Base-by-base conservation (phyloP, 2,113 vertebrate genomes). In the Uropsilus gracilis region DNA sequence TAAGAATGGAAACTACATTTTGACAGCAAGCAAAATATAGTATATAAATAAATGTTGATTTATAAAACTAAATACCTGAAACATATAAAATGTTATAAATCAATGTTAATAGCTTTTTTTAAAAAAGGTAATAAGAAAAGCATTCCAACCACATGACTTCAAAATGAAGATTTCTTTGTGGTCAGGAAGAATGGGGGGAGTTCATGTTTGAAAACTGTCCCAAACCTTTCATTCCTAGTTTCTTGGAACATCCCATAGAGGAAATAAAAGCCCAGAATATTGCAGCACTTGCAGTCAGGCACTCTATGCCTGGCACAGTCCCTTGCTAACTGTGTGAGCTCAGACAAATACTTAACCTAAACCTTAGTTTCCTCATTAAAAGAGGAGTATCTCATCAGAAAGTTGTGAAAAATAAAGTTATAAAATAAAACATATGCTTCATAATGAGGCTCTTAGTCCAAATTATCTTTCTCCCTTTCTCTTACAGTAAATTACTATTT, bases 331-430 rank as follows among this genome's bases (percentile, higher is more conserved):
- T 66, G 30, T 66, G 34, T 53, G 32, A 71, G 76, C 46, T 66
- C 61, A 34, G 17, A 91, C 46, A 92, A 89, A 17, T 37, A 91
- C 32, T 91, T 68, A 86, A 57, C 37, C 20, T 24, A 53, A 75
- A 68, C 92, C 55, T 90, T 64, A 1, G 22, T 55, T 91, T 93
- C 53, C 10, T 93, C 2, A 5, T 72, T 89, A 91, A 94, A 18
- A 66, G n/a, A 53, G 34, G 34, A 77, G 46, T 50, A 57, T 82
- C 83, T 94, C 63, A 89, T 71, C 44, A 93, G 44, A 95, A 94
- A 91, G 50, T 64, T 55, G 34, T 64, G 22, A 72, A 91, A 95
- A 95, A 57, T 12, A 61, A 86, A 80, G 12, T 75, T 75, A 16
- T 81, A 84, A 88, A 92, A 90, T 75, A 88, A 88, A 91, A 85